Evolutionary conservation across 2,797 vertebrate species (phyloP).

Genomic region (Ptychadena robeensis): DNA sequence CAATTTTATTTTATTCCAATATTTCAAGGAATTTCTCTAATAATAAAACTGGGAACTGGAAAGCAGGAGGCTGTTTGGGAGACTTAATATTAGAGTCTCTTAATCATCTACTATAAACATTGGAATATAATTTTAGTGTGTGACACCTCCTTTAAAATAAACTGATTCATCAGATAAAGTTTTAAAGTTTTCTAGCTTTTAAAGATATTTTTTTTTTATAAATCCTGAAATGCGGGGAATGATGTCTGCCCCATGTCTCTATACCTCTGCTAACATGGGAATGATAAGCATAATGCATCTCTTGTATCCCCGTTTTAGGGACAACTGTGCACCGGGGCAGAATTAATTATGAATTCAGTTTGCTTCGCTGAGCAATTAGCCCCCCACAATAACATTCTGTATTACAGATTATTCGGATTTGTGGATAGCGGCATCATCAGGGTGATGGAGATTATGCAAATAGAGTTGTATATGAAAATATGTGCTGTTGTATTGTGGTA

Average conservation of each 20-base stretch:
- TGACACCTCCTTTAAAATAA: not conserved
- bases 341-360: constrained; percentile 37
- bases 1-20: too few relatives aligned
- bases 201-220: too few relatives aligned
- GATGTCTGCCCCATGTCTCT: not conserved
- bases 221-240: not conserved
- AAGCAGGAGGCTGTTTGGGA: too few relatives aligned
- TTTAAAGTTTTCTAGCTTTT: not conserved
- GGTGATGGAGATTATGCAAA: constrained; percentile 42
- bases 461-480: constrained; percentile 16
- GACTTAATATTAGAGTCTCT: not conserved
- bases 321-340: not conserved
- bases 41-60: too few relatives aligned
- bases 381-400: constrained; percentile 45
- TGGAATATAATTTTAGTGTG: not conserved
- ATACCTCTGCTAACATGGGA: not conserved
- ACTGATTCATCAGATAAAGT: not conserved
- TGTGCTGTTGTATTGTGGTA: constrained; percentile 36
- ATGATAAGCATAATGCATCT: not conserved
- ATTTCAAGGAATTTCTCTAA: too few relatives aligned
- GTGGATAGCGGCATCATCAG: constrained; percentile 10
- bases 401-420: constrained; percentile 46
- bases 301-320: not conserved
- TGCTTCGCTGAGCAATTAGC: constrained; percentile 35
- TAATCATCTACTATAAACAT: not conserved